These are phyloP conservation scores for Conus ventricosus DNA, from an alignment of 1,140 invertebrate species.

Conservation along the genomic window DNA sequence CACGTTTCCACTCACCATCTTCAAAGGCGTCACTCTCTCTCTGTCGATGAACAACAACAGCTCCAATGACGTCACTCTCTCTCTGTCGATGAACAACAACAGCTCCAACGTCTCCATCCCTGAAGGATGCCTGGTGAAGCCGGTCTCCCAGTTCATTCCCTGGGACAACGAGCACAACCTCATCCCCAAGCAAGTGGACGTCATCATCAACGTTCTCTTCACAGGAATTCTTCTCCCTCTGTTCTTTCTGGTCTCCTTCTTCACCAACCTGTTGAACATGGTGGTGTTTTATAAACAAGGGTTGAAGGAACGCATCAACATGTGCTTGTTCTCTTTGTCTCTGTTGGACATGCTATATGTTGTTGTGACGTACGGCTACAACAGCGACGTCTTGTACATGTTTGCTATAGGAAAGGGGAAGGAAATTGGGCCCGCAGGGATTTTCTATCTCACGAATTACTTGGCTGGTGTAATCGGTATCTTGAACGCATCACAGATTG, in stretches of 20 bases:
- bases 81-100: background rate
- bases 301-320: background rate
- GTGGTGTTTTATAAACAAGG: background rate
- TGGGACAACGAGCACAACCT: background rate
- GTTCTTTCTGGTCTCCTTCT: background rate
- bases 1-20: too few species aligned
- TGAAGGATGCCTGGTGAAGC: background rate
- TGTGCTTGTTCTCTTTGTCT: background rate
- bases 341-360: background rate
- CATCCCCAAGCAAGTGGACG: background rate
- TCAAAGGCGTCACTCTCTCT: too few species aligned
- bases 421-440: background rate
- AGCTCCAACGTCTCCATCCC: background rate
- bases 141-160: background rate
- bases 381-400: background rate
- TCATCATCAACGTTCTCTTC: background rate
- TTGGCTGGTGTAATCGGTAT: background rate
- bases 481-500: background rate
- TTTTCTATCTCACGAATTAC: background rate
- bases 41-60: background rate
- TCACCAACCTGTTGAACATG: background rate
- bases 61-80: too few species aligned
- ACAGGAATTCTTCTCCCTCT: background rate
- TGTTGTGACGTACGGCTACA: background rate
- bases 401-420: background rate